Base-by-base conservation (phyloP, 1,140 invertebrate genomes). In the Tigriopus japonicus region DNA sequence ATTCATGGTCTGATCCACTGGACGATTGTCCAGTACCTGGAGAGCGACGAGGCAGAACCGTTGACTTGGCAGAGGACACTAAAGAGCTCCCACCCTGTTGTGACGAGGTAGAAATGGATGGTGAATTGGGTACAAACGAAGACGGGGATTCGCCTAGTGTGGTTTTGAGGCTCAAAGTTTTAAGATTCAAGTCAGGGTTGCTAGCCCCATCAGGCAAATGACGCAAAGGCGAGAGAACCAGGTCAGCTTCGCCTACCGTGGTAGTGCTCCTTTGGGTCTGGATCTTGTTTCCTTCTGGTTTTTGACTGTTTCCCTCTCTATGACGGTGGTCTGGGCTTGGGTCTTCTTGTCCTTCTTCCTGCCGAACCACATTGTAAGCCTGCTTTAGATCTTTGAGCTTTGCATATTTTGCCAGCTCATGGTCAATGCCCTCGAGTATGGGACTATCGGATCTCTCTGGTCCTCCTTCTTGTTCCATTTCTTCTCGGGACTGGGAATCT, bases 401-500 rank as follows among this genome's bases (percentile, higher is more conserved):
- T 12, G 58, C 58, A 49, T 59, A 59, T 28, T 59, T 59, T 15
- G 58, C 58, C 17, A 59, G 43, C 42, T 59, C 58, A 12, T n/a
- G 28, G 42, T 59, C 58, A n/a, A 59, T 59, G 14, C 58, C 58
- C 43, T 59, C 58, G 42, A 59, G 42, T 15, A 59, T 49, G 15
- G 58, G 58, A 49, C n/a, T 19, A 49, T 59, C 58, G 15, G 28
- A 59, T 19, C 58, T 14, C 17, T n/a, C n/a, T 21, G 45, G n/a
- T 49, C 21, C 21, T 15, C 28, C 28, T 35, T 35, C 28, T 35
- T 35, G 28, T 35, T 35, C 28, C 28, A 35, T 35, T n/a, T 58
- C 13, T 17, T 24, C n/a, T 17, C 21, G n/a, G 21, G 45, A 49
- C 45, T 17, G 21, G 45, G n/a, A 17, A 5, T 17, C 45, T 21